phyloP scores from a whole-genome alignment of 2,888 invertebrate species.

The Athalia cordata region DNA sequence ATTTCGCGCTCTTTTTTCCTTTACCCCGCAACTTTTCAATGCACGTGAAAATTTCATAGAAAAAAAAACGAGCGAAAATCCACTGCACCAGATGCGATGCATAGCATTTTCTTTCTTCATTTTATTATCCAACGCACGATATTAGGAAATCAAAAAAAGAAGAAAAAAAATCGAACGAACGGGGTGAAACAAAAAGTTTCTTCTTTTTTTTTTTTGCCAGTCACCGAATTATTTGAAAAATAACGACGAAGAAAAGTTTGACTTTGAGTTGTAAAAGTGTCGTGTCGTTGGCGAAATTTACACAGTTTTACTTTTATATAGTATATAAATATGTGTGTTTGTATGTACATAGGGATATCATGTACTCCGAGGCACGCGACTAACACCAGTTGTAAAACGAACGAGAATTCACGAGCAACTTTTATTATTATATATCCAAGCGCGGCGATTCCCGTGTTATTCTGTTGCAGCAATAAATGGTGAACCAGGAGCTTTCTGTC shows the following conservation, averaged over 20 bases:
- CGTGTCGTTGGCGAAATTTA: no score
- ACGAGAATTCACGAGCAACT: constrained; percentile 16
- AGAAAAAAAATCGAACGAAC: no score
- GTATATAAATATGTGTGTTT: not conserved
- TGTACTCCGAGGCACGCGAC: constrained; percentile 6
- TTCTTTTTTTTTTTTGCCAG: no score
- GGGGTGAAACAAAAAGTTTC: no score
- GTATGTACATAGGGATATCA: not conserved
- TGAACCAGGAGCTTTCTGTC: constrained; percentile 9
- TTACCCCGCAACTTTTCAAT: not conserved
- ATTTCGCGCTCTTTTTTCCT: not conserved
- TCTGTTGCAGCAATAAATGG: not conserved
- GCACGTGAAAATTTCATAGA: no score
- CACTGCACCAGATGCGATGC: no score
- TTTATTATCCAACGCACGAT: not conserved
- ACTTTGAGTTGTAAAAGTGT: no score
- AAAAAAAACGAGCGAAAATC: no score
- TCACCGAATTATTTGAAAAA: no score
- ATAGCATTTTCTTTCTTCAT: no score
- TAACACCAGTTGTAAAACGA: constrained; percentile 25
- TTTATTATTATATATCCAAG: constrained; percentile 19
- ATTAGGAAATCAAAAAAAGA: no score
- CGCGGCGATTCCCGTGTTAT: constrained; percentile 4
- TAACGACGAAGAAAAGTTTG: no score
- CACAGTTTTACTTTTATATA: not conserved